Evolutionary conservation across 2,888 invertebrate species (phyloP), one percentile per base, ranked within the genome.

Genomic region (Acronicta leporina): DNA sequence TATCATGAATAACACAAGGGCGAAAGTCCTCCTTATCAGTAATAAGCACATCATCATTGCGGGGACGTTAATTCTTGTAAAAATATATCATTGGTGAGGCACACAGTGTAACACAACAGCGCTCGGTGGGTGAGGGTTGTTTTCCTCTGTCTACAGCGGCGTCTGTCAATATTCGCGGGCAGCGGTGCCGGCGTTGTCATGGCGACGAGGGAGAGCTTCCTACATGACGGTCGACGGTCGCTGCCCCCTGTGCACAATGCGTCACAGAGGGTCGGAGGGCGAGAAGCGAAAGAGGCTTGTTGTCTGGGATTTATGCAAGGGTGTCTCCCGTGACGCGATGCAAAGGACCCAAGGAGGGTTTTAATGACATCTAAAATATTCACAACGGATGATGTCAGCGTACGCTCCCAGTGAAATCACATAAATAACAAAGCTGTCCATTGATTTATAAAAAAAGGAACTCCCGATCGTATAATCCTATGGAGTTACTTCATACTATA

Each of bases 141-240:
- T 79, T 69, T 71, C 68, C 68, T 66, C 63, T 55, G 87, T 88
- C 90, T 89, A 87, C 84, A 80, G 83, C 83, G 80, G 80, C 76
- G 89, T 86, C 90, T 91, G 91, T 92, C 92, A 90, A 92, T 86
- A 87, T 90, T 88, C 85, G 85, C 87, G 85, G 85, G 87, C 85
- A 87, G 87, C 86, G 88, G 91, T 86, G 92, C 94, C 87, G 89
- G 90, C 86, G 92, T 94, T 87, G 90, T 86, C 92, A 93, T 94
- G 87, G 86, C 80, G 75, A 94, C 93, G 82, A 84, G 90, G 90
- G 90, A 88, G 88, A 83, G 82, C 84, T 88, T 87, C 84, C 82
- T 81, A 80, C 81, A 77, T 83, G 81, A 81, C 88, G 90, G 88
- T 89, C 87, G 87, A 81, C 88, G 90, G 88, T 89, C 87, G 87